Conservation (phyloP, 2,888 invertebrate species). For the Argynnis bischoffii region DNA sequence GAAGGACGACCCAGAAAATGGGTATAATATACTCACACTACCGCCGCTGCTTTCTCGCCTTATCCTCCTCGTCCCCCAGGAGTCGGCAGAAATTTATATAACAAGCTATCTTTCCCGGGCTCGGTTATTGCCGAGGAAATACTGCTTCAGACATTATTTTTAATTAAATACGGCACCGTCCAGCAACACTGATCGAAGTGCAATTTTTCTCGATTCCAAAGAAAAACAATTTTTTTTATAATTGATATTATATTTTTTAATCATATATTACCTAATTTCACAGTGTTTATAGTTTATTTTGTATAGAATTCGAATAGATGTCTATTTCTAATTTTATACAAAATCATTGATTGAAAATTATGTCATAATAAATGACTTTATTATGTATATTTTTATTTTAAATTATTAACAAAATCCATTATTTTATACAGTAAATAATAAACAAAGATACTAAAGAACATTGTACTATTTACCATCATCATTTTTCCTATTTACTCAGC, state of each 20-base stretch:
- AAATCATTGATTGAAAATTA: too few relatives aligned
- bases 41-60: slow-evolving; percentile 72
- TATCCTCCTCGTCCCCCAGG: slow-evolving; percentile 77
- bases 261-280: background rate
- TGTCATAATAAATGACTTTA: too few relatives aligned
- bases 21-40: slow-evolving; percentile 82
- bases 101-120: slow-evolving; percentile 79
- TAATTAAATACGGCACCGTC: slow-evolving; percentile 76
- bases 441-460: background rate
- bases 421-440: background rate
- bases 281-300: too few relatives aligned
- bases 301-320: too few relatives aligned
- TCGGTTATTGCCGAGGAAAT: slow-evolving; percentile 77
- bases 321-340: too few relatives aligned
- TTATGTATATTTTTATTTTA: too few relatives aligned
- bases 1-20: slow-evolving; percentile 83
- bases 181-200: slow-evolving; percentile 58
- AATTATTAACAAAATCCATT: too few relatives aligned
- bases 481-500: background rate
- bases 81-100: slow-evolving; percentile 80
- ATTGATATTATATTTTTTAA: background rate
- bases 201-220: slow-evolving; percentile 40
- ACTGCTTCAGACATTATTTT: slow-evolving; percentile 78
- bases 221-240: slow-evolving; percentile 2
- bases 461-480: too few relatives aligned